Conservation (phyloP, 2,888 invertebrate genomes). For the Entomobrya proxima region DNA sequence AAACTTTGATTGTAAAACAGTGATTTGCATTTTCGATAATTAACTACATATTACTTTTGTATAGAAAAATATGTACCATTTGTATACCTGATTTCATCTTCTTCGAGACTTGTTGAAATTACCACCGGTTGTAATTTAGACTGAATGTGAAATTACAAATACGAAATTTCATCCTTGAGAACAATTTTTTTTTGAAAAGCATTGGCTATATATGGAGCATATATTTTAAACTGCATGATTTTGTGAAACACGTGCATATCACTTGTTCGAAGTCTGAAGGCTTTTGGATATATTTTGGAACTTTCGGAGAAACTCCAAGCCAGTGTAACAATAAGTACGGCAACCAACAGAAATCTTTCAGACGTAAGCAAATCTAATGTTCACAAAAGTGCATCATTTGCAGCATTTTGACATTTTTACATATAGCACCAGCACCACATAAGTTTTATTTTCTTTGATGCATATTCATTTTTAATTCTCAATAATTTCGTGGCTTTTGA, state of each 20-base stretch:
- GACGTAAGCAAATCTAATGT: no score
- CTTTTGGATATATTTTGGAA: not conserved
- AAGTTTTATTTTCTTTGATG: no score
- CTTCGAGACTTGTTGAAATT: not conserved
- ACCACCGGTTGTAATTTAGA: slow-evolving; percentile 41
- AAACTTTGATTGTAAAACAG: not conserved
- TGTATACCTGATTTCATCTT: not conserved
- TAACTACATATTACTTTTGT: not conserved
- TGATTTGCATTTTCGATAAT: not conserved
- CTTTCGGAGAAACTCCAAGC: slow-evolving; percentile 15
- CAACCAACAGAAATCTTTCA: no score
- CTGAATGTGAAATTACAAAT: slow-evolving; percentile 36
- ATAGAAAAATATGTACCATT: not conserved
- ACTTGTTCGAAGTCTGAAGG: slow-evolving; percentile 35
- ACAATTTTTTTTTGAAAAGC: no score
- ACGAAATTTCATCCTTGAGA: not conserved
- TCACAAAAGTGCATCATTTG: no score
- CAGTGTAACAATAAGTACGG: slow-evolving; percentile 7
- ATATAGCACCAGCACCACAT: no score
- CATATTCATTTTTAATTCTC: no score
- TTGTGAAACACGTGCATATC: slow-evolving; percentile 29
- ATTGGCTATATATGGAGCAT: no score
- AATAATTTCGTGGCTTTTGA: no score
- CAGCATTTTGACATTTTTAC: no score
- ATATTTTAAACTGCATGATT: no score